phyloP scores from a whole-genome alignment of 2,113 vertebrate species.

The Smithornis capensis region DNA sequence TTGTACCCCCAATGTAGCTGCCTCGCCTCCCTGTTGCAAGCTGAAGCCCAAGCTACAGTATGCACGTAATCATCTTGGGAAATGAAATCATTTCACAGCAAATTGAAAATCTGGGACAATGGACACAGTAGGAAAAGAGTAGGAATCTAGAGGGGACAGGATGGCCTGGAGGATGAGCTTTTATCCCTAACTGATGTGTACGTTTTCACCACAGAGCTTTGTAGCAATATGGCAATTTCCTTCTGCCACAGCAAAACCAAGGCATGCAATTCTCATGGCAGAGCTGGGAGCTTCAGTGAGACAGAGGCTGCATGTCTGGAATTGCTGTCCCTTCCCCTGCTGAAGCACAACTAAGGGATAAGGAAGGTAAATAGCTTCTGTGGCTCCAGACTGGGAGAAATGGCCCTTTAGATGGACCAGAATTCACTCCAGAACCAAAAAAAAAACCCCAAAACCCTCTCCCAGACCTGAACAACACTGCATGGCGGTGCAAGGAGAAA shows the following conservation, averaged over 20 bases:
- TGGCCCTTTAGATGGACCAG: neutral
- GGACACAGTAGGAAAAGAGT: neutral
- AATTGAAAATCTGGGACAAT: neutral
- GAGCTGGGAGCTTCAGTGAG: neutral
- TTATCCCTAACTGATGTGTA: neutral
- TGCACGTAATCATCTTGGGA: neutral
- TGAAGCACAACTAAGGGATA: neutral
- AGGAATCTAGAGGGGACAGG: neutral
- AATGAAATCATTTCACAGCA: neutral
- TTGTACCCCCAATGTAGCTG: neutral
- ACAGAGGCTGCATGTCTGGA: neutral
- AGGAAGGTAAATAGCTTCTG: neutral
- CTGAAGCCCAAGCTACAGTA: neutral
- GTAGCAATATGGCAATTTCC: neutral
- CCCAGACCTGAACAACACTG: neutral
- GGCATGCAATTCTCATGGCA: neutral
- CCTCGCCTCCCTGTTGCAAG: neutral
- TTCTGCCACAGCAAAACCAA: neutral
- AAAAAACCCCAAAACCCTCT: no score
- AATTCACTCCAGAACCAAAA: neutral
- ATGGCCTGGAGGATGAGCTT: neutral
- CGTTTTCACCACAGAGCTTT: neutral
- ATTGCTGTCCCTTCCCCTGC: neutral
- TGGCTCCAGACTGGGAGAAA: neutral
- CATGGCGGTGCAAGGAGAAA: fast-evolving